Evolutionary conservation across 2,888 invertebrate species (phyloP).

Genomic region (Mimas tiliae): DNA sequence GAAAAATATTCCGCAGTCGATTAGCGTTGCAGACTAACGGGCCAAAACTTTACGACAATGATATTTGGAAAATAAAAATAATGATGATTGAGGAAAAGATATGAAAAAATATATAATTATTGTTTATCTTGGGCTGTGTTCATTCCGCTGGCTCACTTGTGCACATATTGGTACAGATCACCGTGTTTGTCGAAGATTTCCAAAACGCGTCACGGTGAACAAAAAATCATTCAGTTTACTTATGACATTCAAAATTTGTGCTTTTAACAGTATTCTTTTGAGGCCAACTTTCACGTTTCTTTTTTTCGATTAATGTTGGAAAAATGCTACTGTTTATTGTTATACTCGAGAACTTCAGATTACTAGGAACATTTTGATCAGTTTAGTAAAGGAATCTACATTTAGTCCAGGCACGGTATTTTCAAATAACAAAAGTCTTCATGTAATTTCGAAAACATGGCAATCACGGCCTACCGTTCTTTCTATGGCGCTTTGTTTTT

Average conservation of each 20-base stretch:
- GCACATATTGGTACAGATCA: slow-evolving; percentile 30
- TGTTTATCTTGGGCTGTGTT: background rate
- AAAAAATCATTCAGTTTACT: slow-evolving; percentile 4
- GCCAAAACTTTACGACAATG: too few species aligned
- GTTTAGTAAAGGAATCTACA: too few species aligned
- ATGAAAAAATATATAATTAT: background rate
- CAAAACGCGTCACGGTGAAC: slow-evolving; percentile 12
- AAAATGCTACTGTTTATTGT: background rate
- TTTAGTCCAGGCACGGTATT: too few species aligned
- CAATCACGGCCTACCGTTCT: background rate
- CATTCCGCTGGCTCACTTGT: background rate
- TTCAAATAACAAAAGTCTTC: too few species aligned
- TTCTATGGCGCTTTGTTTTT: background rate
- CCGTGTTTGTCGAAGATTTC: slow-evolving; percentile 10
- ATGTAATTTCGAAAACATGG: too few species aligned
- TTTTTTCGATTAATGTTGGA: background rate
- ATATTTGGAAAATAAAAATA: too few species aligned
- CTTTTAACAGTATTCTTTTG: background rate
- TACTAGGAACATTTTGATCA: too few species aligned
- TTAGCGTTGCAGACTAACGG: too few species aligned
- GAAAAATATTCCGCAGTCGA: too few species aligned
- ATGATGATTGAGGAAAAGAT: background rate
- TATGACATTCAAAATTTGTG: slow-evolving; percentile 4
- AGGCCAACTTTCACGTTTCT: background rate
- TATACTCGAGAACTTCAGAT: too few species aligned